A percentile compares a stretch with the other conserved stretches of the same genome.
phyloP scores from a whole-genome alignment of 2,113 vertebrate genomes.

The Heloderma charlesbogerti region DNA sequence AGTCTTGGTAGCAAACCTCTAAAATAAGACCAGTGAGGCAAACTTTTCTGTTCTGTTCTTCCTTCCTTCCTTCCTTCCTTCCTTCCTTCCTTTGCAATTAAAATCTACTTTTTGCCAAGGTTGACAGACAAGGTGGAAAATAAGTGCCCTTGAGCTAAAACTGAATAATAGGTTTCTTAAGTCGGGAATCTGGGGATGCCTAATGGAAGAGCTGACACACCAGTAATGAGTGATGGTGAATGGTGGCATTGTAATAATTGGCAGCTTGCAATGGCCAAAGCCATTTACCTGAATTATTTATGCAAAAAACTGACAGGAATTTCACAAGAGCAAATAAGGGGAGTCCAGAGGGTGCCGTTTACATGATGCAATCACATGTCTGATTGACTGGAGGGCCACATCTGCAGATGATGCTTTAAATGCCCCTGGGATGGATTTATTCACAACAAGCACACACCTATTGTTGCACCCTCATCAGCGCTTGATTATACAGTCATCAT shows the following conservation, averaged over 20 bases:
- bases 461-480: conserved; percentile 37
- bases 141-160: conserved; percentile 27
- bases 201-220: conserved; percentile 51
- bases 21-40: background rate
- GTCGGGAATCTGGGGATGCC: conserved; percentile 22
- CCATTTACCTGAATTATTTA: conserved; percentile 76
- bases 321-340: conserved; percentile 66
- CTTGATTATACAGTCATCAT: conserved; percentile 61
- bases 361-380: conserved; percentile 56
- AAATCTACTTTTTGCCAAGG: conserved; percentile 7
- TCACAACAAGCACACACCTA: conserved; percentile 44
- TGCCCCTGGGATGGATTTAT: conserved; percentile 63
- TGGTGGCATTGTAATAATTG: conserved; percentile 62
- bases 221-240: conserved; percentile 61
- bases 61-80: too few relatives aligned
- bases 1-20: background rate
- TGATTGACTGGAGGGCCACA: conserved; percentile 63
- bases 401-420: conserved; percentile 66
- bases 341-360: conserved; percentile 61
- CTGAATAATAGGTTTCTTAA: conserved; percentile 29
- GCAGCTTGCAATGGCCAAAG: conserved; percentile 56
- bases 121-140: conserved; percentile 23
- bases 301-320: conserved; percentile 65
- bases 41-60: background rate
- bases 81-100: background rate